These are phyloP conservation scores for Platygyra sinensis DNA, from an alignment of 64 coral and sea anemone species.

Conservation along the genomic window DNA sequence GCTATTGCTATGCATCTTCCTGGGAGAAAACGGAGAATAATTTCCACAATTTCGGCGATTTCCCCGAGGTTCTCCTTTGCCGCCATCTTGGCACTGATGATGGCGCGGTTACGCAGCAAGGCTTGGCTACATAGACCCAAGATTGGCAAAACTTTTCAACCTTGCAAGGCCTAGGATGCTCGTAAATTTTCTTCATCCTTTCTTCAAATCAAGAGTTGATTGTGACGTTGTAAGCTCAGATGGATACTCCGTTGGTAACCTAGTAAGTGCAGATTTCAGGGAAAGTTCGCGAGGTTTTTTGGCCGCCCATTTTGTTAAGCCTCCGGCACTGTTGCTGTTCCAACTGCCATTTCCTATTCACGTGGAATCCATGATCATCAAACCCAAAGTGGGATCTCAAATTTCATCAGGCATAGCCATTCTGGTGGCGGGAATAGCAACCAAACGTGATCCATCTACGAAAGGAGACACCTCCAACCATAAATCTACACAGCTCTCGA, in stretches of 20 bases:
- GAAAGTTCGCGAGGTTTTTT: constrained; percentile 79
- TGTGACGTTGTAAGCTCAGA: constrained; percentile 74
- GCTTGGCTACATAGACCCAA: background rate
- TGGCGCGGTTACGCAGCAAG: background rate
- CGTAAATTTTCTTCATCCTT: constrained; percentile 76
- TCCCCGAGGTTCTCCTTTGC: background rate
- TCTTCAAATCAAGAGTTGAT: constrained; percentile 74
- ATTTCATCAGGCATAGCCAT: constrained; percentile 86
- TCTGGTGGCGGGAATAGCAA: constrained; percentile 68
- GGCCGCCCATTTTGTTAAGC: constrained; percentile 90
- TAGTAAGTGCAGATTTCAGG: constrained; percentile 56
- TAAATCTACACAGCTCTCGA: background rate
- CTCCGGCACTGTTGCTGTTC: constrained; percentile 70
- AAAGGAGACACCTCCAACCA: background rate
- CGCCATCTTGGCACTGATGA: constrained; percentile 58
- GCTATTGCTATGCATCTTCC: constrained; percentile 66
- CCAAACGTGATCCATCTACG: background rate
- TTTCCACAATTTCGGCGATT: constrained; percentile 86
- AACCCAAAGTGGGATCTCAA: constrained; percentile 92
- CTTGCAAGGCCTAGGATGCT: too few species aligned
- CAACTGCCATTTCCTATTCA: constrained; percentile 87
- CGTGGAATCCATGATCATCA: constrained; percentile 78
- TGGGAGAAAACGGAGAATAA: constrained; percentile 69
- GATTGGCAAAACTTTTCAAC: too few species aligned
- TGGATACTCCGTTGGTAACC: constrained; percentile 72